Evolutionary conservation across 1,140 invertebrate species (phyloP), one percentile per base, ranked within the genome.

Genomic region (Cecropterus lyciades): DNA sequence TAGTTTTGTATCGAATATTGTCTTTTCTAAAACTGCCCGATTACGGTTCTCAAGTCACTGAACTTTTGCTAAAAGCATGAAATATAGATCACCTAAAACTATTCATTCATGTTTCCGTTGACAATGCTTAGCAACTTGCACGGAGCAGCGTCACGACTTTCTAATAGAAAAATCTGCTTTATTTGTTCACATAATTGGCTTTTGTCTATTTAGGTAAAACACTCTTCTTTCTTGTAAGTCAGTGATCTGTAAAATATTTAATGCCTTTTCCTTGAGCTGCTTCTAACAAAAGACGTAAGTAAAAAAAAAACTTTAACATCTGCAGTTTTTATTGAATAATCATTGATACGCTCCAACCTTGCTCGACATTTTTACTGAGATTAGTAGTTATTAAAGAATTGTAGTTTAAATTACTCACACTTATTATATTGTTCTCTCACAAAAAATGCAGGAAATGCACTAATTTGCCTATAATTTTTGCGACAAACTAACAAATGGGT

Each of bases 91-190:
- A n/a, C 11, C 11, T 40, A n/a, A 40, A 40, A 40, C 37, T 40
- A 40, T 40, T n/a, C n/a, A 40, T 40, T 40, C 7, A 40, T 40
- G 37, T n/a, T 40, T 40, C 37, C n/a, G n/a, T n/a, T 40, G 37
- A 10, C 30, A 33, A 33, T 24, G 2, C 30, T 1, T 4, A 7
- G 30, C 9, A 43, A 43, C 40, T 43, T 13, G 10, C 40, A 13
- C 40, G 9, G 6, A 43, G 40, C 11, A 13, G 11, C 13, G 43
- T 45, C 43, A 45, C 43, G 13, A 59, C 43, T 59, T 59, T 59
- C 42, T 59, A 46, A 57, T 30, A 46, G 27, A 45, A 57, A 17
- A 13, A 42, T 43, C 20, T n/a, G 40, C 40, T 43, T 46, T 30
- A 45, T 27, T 59, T 46, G 27, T 9, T n/a, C n/a, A n/a, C n/a